Conservation (phyloP, 1,140 invertebrate genomes). For the Tribolium madens region DNA sequence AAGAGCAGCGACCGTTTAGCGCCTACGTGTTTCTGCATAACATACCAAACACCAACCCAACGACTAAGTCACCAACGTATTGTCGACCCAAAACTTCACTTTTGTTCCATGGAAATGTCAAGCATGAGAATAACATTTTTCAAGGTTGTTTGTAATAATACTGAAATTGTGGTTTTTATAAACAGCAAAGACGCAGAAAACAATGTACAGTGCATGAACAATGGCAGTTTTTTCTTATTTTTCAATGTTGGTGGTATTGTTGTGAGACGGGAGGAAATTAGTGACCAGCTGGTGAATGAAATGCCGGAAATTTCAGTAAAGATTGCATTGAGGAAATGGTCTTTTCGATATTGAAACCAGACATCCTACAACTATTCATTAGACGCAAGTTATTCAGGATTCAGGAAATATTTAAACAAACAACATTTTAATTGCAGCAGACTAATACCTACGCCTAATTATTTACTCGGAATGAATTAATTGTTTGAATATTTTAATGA, state of each 20-base stretch:
- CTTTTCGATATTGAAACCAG: background rate
- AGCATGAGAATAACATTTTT: background rate
- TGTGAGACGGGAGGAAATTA: background rate
- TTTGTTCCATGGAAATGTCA: constrained; percentile 34
- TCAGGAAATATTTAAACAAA: background rate
- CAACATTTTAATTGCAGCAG: background rate
- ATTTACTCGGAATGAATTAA: background rate
- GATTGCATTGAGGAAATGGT: too few relatives aligned
- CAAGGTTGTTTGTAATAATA: constrained; percentile 9
- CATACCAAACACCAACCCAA: constrained; percentile 13
- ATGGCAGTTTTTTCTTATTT: background rate
- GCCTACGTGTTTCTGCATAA: constrained; percentile 30
- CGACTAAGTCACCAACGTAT: background rate
- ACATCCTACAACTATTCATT: background rate
- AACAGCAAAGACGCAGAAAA: background rate
- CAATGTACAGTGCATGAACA: background rate
- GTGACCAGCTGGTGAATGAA: background rate
- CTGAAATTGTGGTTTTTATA: constrained; percentile 5
- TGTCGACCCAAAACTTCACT: background rate
- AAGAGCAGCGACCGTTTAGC: constrained; percentile 43
- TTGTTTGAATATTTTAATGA: background rate
- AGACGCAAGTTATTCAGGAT: background rate
- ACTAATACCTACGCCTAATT: background rate
- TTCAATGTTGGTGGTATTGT: background rate
- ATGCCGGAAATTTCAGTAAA: too few relatives aligned